A percentile compares a stretch with the other conserved stretches of the same genome.
Conservation (phyloP, 2,888 invertebrate genomes). For the Lasioglossum zephyrum region DNA sequence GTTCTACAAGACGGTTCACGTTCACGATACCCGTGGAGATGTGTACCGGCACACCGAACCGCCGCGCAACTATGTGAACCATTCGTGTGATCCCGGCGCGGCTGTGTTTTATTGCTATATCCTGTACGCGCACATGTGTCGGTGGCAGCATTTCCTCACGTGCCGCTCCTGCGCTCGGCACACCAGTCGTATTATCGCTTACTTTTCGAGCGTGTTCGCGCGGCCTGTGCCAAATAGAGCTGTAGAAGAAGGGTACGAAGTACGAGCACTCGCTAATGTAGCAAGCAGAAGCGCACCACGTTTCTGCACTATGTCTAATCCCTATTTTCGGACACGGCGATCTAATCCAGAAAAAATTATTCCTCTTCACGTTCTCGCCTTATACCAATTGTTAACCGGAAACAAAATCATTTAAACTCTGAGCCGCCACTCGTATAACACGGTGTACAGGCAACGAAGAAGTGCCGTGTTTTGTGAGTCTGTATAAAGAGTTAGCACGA, state of each 20-base stretch:
- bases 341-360: background rate
- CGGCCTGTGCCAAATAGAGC: constrained; percentile 47
- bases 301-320: background rate
- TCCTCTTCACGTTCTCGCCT: background rate
- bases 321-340: constrained; percentile 11
- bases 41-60: background rate
- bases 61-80: background rate
- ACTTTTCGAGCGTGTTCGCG: constrained; percentile 54
- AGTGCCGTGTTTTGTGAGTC: background rate
- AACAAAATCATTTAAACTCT: background rate
- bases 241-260: constrained; percentile 36
- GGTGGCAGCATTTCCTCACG: constrained; percentile 61
- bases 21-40: constrained; percentile 11
- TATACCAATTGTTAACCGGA: background rate
- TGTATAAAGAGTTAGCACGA: background rate
- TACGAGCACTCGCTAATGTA: constrained; percentile 40
- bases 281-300: constrained; percentile 2
- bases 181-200: constrained; percentile 62
- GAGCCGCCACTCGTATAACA: background rate
- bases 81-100: background rate
- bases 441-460: background rate
- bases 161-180: constrained; percentile 59
- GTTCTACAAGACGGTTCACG: constrained; percentile 31
- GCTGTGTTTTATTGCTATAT: constrained; percentile 29
- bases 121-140: constrained; percentile 39